phyloP scores from a whole-genome alignment of 2,888 invertebrate genomes.

The Philereme vetulata region DNA sequence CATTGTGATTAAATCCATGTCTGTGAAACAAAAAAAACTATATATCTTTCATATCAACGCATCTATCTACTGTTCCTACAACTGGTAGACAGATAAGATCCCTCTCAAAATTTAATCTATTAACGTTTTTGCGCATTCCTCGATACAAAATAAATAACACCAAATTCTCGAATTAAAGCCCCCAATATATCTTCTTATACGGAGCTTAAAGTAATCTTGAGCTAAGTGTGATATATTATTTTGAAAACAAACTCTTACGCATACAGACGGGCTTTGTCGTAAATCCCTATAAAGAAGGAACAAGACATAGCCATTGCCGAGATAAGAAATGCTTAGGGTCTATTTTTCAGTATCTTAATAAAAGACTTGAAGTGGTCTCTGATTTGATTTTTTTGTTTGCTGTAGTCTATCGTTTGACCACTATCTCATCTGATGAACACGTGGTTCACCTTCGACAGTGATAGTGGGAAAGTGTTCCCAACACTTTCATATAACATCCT shows the following conservation, averaged over 20 bases:
- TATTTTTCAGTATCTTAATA: constrained; percentile 18
- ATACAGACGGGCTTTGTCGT: constrained; percentile 46
- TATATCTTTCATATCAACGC: too few species aligned
- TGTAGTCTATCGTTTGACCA: too few species aligned
- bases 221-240: constrained; percentile 75
- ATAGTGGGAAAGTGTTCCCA: too few species aligned
- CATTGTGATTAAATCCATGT: too few species aligned
- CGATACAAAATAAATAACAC: constrained; percentile 54
- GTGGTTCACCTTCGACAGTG: too few species aligned
- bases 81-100: neutral
- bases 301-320: constrained; percentile 52
- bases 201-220: constrained; percentile 67
- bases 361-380: too few species aligned
- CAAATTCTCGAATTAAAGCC: constrained; percentile 56
- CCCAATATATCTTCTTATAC: constrained; percentile 68
- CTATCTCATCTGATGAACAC: too few species aligned
- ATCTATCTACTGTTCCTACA: neutral
- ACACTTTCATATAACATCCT: too few species aligned
- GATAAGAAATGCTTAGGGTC: constrained; percentile 29
- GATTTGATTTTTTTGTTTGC: too few species aligned
- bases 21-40: too few species aligned
- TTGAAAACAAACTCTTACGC: constrained; percentile 64
- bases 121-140: constrained; percentile 40
- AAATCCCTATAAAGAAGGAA: constrained; percentile 58
- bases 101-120: neutral